Conservation (phyloP, 1,140 invertebrate species). For the Branchinecta lynchi region DNA sequence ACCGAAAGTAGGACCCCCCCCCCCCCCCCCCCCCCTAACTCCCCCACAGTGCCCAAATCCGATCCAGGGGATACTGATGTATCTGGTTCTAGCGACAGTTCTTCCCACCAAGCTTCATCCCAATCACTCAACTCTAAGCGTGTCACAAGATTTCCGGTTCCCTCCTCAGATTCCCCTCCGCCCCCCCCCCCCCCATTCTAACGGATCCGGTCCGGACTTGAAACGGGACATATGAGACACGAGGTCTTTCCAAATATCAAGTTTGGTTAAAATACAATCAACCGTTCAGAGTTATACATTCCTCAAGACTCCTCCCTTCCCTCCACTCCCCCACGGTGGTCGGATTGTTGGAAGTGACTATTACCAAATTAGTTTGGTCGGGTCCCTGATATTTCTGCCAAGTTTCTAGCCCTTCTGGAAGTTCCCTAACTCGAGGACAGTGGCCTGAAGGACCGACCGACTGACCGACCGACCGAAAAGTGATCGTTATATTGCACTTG, state of each 20-base stretch:
- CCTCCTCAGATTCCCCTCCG: neutral
- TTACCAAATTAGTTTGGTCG: conserved; percentile 1
- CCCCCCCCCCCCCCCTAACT: neutral
- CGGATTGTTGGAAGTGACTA: neutral
- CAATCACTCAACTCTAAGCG: neutral
- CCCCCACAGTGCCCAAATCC: neutral
- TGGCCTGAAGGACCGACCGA: no score
- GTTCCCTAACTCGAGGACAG: no score
- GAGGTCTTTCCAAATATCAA: conserved; percentile 6
- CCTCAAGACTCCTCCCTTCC: neutral
- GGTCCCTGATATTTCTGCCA: conserved; percentile 3
- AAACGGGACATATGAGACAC: neutral
- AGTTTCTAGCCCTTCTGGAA: no score
- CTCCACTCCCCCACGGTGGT: neutral
- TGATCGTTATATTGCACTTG: no score
- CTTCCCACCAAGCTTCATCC: neutral
- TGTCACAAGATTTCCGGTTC: neutral
- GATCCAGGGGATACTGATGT: neutral
- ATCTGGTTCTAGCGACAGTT: neutral
- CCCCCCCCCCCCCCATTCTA: neutral
- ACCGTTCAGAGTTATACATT: neutral
- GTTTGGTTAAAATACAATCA: neutral
- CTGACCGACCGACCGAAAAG: no score
- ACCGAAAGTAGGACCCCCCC: no score
- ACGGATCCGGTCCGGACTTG: neutral